Percentiles rank a stretch among this genome's conserved stretches.
Conservation (phyloP, 2,113 vertebrate genomes). For the Notarius quadriscutis region DNA sequence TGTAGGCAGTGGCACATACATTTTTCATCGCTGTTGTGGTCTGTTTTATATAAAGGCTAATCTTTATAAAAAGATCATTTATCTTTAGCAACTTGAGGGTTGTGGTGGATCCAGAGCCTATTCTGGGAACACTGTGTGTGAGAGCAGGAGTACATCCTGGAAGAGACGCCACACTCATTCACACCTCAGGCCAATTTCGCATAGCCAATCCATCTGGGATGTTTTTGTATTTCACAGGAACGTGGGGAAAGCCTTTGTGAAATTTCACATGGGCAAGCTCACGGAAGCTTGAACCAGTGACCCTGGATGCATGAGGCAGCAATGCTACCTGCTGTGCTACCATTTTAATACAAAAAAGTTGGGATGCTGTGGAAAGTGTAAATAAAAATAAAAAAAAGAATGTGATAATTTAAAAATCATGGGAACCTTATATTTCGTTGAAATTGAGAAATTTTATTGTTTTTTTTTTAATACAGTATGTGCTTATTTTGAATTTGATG, state of each 20-base stretch:
- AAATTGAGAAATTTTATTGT: no score
- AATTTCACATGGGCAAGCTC: background rate
- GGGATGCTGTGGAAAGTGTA: no score
- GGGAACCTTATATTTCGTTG: no score
- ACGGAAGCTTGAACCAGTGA: background rate
- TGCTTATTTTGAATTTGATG: no score
- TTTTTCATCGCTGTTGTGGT: background rate
- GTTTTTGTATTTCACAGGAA: background rate
- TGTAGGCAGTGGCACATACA: background rate
- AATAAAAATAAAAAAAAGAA: no score
- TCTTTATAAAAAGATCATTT: background rate
- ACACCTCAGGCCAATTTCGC: background rate
- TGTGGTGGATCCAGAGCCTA: background rate
- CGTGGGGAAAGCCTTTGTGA: background rate
- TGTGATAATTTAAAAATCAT: no score
- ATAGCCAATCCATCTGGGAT: background rate
- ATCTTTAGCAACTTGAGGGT: background rate
- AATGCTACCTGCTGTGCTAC: background rate
- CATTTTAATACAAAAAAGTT: background rate
- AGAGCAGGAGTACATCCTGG: no score
- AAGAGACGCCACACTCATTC: no score
- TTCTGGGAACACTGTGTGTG: background rate
- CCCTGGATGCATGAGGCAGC: background rate
- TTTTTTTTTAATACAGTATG: no score
- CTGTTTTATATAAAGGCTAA: background rate